Base-by-base conservation (phyloP, 2,797 vertebrate species). In the Enteromius treurensis region DNA sequence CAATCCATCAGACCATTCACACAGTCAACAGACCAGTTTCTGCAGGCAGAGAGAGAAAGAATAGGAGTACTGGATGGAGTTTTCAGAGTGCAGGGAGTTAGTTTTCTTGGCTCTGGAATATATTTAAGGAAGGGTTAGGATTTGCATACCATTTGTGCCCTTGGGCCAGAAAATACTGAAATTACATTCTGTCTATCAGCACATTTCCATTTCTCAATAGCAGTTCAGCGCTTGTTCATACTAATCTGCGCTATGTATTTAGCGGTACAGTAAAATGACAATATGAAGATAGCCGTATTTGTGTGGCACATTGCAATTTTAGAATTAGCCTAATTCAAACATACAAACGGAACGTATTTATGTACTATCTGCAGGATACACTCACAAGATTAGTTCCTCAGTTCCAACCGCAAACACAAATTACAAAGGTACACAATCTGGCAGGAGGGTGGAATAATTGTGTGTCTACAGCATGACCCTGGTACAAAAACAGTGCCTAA, bases 71-170 rank as follows among this genome's bases (percentile, higher is more conserved):
- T 75, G 29, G 21, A 75, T 74, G 14, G 58, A 64, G 34, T 49
- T 81, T 67, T 67, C 6, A 0, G 42, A 67, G 26, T n/a, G 77
- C 60, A 65, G 3, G 13, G 45, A 67, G 75, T 77, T 77, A 19
- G 60, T 67, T 65, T 81, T 75, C 80, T 74, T 17, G 21, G 70
- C 45, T 75, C 17, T 1, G 34, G 58, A 82, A 82, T 65, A 75
- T 62, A 75, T 51, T 74, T 74, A 81, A 65, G 42, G 13, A 81
- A 37, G 58, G 40, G 45, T 82, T n/a, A 51, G 80, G 60, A 82
- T 82, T 82, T 82, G 60, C 80, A 82, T 82, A 67, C 15, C 60
- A 76, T 76, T 76, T 76, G 60, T 55, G 32, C 60, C 70, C 71
- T 40, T 75, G n/a, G 58, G 45, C 80, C 32, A 82, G 47, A 67